Conservation (phyloP, 2,113 vertebrate species). For the Isichthys henryi region DNA sequence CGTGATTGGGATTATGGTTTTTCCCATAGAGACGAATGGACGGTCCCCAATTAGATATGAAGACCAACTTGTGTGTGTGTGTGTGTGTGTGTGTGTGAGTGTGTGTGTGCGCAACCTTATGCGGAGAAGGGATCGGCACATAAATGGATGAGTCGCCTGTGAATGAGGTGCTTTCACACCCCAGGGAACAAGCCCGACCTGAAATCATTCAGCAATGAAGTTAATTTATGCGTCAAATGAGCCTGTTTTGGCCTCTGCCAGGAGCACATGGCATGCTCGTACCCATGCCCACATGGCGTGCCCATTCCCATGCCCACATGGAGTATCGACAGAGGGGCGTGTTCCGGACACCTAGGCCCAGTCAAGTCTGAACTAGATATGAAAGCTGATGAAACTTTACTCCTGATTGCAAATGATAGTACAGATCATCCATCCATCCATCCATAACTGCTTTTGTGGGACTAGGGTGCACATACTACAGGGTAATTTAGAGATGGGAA, state of each 20-base stretch:
- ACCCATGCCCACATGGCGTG: not conserved
- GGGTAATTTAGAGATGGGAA: not conserved
- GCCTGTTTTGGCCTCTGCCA: not conserved
- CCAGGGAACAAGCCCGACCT: not conserved
- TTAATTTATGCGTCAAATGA: not conserved
- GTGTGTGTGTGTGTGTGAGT: not conserved
- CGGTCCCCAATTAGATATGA: no score
- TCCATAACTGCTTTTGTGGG: not conserved
- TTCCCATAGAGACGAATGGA: no score
- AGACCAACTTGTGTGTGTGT: not conserved
- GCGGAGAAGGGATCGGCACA: not conserved
- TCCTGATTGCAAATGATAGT: not conserved
- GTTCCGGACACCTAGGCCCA: not conserved
- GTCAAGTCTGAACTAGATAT: not conserved
- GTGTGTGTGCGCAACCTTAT: not conserved
- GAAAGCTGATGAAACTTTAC: not conserved
- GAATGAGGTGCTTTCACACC: not conserved
- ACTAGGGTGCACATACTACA: not conserved
- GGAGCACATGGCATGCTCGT: not conserved
- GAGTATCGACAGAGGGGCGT: not conserved
- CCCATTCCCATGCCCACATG: not conserved
- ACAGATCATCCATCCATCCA: not conserved
- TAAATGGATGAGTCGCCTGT: not conserved
- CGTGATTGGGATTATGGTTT: no score
- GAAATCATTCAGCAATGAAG: not conserved